A percentile compares a stretch with the other conserved stretches of the same genome.
Conservation (phyloP, 2,113 vertebrate species). For the Psilopsiagon aymara region DNA sequence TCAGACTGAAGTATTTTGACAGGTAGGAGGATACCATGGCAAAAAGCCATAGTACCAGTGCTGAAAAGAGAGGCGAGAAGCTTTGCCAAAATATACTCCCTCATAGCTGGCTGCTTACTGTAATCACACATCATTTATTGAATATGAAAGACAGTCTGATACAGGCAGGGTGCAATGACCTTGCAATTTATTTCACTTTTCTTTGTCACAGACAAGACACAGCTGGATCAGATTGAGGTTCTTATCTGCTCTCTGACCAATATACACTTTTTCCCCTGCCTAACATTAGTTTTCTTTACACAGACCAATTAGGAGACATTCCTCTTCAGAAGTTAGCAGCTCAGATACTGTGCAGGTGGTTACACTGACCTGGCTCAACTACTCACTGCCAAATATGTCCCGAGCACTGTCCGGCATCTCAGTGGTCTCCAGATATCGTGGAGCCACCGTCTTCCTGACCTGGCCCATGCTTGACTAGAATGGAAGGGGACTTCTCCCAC, state of each 20-base stretch:
- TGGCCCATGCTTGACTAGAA: background rate
- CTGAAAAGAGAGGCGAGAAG: slow-evolving; percentile 2
- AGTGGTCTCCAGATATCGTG: background rate
- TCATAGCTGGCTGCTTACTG: slow-evolving; percentile 60
- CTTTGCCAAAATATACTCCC: slow-evolving; percentile 71
- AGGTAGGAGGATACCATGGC: slow-evolving; percentile 66
- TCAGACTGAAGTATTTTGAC: slow-evolving; percentile 43
- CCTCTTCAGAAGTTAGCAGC: slow-evolving; percentile 38
- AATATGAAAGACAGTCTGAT: slow-evolving; percentile 74
- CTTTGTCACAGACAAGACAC: slow-evolving; percentile 55
- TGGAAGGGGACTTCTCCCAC: background rate
- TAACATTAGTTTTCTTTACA: slow-evolving; percentile 37
- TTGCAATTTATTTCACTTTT: slow-evolving; percentile 79
- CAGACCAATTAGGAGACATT: slow-evolving; percentile 76
- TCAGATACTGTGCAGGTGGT: slow-evolving; percentile 26
- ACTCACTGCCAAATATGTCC: background rate
- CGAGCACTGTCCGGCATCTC: background rate
- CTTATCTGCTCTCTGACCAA: slow-evolving; percentile 59
- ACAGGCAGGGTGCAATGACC: slow-evolving; percentile 60
- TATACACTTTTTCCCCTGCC: background rate
- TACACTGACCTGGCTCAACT: background rate
- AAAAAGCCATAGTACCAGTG: slow-evolving; percentile 44
- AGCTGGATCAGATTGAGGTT: slow-evolving; percentile 65
- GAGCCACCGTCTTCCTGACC: background rate
- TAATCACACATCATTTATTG: slow-evolving; percentile 82